These are phyloP conservation scores for Elysia crispata DNA, from an alignment of 2,888 invertebrate species.

Conservation along the genomic window DNA sequence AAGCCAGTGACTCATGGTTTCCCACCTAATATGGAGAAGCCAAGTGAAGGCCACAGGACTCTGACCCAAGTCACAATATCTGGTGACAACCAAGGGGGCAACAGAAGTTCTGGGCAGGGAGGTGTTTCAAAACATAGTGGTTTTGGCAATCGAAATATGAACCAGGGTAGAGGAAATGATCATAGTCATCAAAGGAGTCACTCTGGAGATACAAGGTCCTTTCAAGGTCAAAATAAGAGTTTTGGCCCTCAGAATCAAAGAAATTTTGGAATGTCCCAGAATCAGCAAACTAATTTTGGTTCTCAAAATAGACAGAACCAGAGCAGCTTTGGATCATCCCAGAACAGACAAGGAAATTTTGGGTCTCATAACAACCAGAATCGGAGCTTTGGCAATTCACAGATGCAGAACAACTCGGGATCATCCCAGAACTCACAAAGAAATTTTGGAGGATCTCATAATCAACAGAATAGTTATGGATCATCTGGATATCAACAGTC, in stretches of 20 bases:
- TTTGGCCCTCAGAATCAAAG: background rate
- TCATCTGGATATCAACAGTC: no score
- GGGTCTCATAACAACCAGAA: no score
- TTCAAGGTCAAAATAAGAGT: background rate
- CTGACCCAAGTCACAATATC: no score
- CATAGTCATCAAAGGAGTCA: background rate
- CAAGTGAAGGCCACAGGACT: no score
- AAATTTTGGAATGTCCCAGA: background rate
- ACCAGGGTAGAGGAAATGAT: background rate
- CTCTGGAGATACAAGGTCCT: background rate
- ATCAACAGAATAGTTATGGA: background rate
- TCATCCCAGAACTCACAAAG: no score
- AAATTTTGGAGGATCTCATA: background rate
- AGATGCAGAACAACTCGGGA: no score
- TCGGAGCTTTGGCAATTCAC: background rate
- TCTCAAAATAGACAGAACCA: background rate
- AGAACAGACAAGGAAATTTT: no score
- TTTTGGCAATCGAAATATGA: slow-evolving; percentile 3
- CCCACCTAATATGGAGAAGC: no score
- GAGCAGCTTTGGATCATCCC: background rate
- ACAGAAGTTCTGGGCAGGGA: background rate
- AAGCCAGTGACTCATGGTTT: no score
- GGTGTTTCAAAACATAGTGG: slow-evolving; percentile 6
- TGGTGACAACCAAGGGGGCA: no score
- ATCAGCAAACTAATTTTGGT: background rate